Conservation (phyloP, 2,797 vertebrate genomes). For the Platalea minor region DNA sequence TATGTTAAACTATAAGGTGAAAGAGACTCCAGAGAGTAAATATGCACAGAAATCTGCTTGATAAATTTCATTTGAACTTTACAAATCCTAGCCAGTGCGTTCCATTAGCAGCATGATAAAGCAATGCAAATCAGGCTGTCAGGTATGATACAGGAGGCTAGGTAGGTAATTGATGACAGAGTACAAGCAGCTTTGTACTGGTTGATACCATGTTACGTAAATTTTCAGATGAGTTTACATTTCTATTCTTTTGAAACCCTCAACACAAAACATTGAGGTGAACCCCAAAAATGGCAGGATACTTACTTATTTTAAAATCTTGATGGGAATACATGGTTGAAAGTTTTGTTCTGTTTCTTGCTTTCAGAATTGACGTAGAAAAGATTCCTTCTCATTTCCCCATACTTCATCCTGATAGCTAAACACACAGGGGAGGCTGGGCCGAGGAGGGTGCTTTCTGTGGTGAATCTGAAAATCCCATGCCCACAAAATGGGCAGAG, state of each 20-base stretch:
- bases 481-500: not conserved
- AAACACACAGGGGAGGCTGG: not conserved
- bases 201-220: fast-evolving
- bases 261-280: not conserved
- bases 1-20: not conserved
- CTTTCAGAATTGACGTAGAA: not conserved
- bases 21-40: not conserved
- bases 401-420: not conserved
- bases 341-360: not conserved
- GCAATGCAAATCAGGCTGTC: not conserved
- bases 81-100: not conserved
- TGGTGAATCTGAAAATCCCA: not conserved
- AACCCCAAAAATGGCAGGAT: not conserved
- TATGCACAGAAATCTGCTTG: not conserved
- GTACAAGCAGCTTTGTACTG: not conserved
- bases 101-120: not conserved
- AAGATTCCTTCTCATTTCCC: not conserved
- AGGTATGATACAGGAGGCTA: not conserved
- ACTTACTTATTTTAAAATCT: not conserved
- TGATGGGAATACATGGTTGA: not conserved
- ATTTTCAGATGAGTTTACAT: not conserved
- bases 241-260: not conserved
- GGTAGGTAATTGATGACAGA: not conserved
- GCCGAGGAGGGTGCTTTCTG: not conserved
- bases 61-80: not conserved